Conservation (phyloP, 2,797 vertebrate genomes). For the Poeciliopsis paucimaculata region DNA sequence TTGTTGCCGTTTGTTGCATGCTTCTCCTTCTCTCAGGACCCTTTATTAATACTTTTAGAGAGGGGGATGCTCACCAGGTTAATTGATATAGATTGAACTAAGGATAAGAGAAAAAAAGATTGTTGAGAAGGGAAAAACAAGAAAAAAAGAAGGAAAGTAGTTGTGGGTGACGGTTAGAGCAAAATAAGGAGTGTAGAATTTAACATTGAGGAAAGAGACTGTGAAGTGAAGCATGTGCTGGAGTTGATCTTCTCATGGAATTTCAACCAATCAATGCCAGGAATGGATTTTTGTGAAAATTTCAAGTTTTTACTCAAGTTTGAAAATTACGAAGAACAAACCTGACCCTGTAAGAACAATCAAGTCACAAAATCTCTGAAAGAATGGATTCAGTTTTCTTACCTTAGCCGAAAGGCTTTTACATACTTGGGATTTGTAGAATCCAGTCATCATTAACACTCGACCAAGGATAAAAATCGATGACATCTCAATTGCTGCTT, state of each 20-base stretch:
- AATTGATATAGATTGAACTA: slow-evolving; percentile 57
- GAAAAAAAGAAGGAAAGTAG: slow-evolving; percentile 14
- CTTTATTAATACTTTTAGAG: slow-evolving; percentile 5
- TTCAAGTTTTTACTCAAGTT: neutral
- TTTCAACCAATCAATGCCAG: neutral
- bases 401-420: neutral
- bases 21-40: slow-evolving; percentile 1
- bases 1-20: neutral
- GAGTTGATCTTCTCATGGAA: neutral
- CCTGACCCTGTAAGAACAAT: neutral
- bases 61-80: slow-evolving; percentile 50
- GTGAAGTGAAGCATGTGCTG: neutral
- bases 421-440: neutral
- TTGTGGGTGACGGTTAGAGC: slow-evolving; percentile 8
- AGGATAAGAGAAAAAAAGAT: slow-evolving; percentile 8
- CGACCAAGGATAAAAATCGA: neutral
- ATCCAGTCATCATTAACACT: neutral
- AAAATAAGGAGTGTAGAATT: slow-evolving; percentile 20
- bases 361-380: neutral
- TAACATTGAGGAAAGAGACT: slow-evolving; percentile 1
- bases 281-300: neutral
- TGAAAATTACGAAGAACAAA: neutral
- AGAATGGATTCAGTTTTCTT: neutral
- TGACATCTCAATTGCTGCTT: slow-evolving; percentile 9
- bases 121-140: slow-evolving; percentile 28